phyloP scores from a whole-genome alignment of 2,888 invertebrate genomes.

The Microctonus aethiopoides region DNA sequence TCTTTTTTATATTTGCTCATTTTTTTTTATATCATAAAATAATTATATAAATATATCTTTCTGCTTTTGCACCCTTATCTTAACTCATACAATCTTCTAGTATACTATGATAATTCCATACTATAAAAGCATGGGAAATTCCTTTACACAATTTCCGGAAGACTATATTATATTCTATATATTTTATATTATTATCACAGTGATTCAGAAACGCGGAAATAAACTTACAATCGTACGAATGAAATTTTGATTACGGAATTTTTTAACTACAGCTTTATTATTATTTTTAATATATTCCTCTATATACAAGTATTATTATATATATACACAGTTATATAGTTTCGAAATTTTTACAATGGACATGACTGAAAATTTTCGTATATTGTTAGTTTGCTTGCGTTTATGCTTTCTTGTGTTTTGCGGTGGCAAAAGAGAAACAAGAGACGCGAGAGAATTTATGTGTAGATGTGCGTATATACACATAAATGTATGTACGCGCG shows the following conservation, averaged over 20 bases:
- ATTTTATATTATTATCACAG: slow-evolving; percentile 29
- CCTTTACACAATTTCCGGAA: slow-evolving; percentile 49
- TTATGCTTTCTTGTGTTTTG: slow-evolving; percentile 23
- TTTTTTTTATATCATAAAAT: no score
- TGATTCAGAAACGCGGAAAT: slow-evolving; percentile 24
- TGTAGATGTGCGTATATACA: neutral
- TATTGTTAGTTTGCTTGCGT: neutral
- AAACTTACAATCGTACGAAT: slow-evolving; percentile 10
- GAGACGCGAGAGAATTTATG: slow-evolving; percentile 17
- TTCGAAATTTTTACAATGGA: neutral
- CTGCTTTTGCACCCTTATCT: neutral
- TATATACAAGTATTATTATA: neutral
- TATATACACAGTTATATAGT: neutral
- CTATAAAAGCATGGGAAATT: slow-evolving; percentile 37
- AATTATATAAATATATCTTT: no score
- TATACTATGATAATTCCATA: neutral
- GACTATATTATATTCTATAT: slow-evolving; percentile 29
- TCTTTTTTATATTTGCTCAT: no score
- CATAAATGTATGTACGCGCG: slow-evolving; percentile 23
- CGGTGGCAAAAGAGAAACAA: slow-evolving; percentile 11
- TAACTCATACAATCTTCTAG: neutral
- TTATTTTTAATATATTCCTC: neutral
- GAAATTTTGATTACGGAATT: slow-evolving; percentile 13
- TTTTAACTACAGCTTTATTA: slow-evolving; percentile 6
- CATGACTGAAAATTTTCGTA: neutral